Percentiles rank a stretch among this genome's conserved stretches.
These are phyloP conservation scores for Pteronotus mesoamericanus DNA, from an alignment of 2,797 vertebrate species.

Conservation along the genomic window DNA sequence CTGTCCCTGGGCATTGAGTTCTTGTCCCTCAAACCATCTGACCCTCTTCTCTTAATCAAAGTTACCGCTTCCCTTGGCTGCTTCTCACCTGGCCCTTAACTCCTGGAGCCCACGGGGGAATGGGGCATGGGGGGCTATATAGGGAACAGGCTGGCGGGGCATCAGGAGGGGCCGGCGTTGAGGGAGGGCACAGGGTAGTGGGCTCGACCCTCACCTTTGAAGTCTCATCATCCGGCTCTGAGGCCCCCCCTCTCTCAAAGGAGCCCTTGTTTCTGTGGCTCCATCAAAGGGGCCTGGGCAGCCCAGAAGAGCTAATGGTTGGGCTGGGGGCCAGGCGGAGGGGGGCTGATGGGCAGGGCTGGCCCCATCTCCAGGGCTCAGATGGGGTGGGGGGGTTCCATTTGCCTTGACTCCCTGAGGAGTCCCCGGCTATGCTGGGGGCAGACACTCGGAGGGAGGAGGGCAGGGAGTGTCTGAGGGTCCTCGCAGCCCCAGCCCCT, in stretches of 20 bases:
- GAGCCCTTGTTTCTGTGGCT: conserved; percentile 66
- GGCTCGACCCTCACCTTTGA: conserved; percentile 68
- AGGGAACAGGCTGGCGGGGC: conserved; percentile 9
- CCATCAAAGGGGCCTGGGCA: conserved; percentile 60
- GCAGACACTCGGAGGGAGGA: background rate
- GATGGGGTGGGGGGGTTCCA: background rate
- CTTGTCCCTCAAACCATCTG: background rate
- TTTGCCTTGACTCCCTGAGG: background rate
- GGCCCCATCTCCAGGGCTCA: background rate
- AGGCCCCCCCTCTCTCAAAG: conserved; percentile 65
- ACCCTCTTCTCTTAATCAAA: background rate
- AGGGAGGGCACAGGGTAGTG: conserved; percentile 49
- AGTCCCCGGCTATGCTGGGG: background rate
- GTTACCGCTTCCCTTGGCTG: background rate
- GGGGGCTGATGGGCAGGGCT: background rate
- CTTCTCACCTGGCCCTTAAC: conserved; percentile 55
- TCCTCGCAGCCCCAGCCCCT: background rate
- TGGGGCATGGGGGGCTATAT: conserved; percentile 28
- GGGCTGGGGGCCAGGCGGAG: conserved; percentile 62
- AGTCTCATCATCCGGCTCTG: conserved; percentile 35
- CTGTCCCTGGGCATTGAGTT: background rate
- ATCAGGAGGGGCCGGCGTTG: background rate
- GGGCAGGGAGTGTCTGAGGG: background rate
- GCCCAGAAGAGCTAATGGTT: conserved; percentile 55
- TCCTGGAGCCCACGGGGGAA: background rate